Evolutionary conservation across 2,797 vertebrate species (phyloP).

Genomic region (Meda fulgida): DNA sequence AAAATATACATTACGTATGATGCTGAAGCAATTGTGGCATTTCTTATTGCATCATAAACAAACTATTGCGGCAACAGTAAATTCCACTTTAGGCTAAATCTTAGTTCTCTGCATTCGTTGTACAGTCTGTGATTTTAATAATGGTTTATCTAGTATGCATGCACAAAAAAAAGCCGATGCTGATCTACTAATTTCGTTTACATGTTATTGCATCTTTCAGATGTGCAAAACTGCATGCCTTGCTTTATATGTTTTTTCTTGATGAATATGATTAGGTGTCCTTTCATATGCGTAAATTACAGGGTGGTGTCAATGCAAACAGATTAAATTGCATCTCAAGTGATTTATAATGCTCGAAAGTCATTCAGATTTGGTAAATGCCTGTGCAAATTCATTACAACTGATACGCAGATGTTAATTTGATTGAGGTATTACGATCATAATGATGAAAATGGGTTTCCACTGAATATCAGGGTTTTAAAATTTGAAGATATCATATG

Average conservation of each 20-base stretch:
- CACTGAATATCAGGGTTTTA: not conserved
- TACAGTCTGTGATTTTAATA: constrained; percentile 4
- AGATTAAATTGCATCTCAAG: not conserved
- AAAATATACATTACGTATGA: constrained; percentile 13
- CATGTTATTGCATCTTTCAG: not conserved
- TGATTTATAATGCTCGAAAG: constrained; percentile 9
- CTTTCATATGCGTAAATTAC: not conserved
- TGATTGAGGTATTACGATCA: not conserved
- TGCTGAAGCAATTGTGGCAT: constrained; percentile 20
- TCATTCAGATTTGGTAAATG: constrained; percentile 4
- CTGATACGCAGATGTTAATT: not conserved
- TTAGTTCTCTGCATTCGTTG: not conserved
- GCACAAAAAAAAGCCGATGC: not conserved
- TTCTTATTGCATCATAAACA: constrained; percentile 23
- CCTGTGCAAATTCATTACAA: not conserved
- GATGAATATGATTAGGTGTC: not conserved
- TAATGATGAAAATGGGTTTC: not conserved
- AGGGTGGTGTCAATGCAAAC: not conserved
- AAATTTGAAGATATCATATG: not conserved
- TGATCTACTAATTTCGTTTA: not conserved
- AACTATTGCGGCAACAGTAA: constrained; percentile 16
- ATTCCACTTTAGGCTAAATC: constrained; percentile 27
- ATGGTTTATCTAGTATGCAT: not conserved
- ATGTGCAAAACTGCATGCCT: not conserved
- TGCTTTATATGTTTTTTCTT: not conserved